Percentiles rank a stretch among this genome's conserved stretches.
Evolutionary conservation across 2,113 vertebrate species (phyloP).

Genomic region (Delphinapterus leucas): DNA sequence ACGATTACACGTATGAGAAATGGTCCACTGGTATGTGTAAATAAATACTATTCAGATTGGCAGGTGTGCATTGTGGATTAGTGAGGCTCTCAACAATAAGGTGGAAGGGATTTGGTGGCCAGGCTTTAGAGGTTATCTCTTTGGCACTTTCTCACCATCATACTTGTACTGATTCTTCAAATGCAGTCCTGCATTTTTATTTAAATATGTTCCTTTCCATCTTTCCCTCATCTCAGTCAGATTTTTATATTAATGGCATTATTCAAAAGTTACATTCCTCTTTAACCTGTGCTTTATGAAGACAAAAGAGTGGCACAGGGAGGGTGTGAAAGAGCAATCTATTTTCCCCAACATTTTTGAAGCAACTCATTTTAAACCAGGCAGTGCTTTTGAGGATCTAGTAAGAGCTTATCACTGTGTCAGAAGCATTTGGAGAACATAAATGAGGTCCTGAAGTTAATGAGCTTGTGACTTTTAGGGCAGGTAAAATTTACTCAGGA

Average conservation of each 20-base stretch:
- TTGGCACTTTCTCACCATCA: neutral
- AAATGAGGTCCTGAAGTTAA: neutral
- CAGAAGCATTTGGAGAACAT: neutral
- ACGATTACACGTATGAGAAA: neutral
- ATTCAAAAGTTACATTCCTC: neutral
- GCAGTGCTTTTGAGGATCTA: neutral
- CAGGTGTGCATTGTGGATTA: no score
- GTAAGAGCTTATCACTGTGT: neutral
- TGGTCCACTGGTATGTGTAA: neutral
- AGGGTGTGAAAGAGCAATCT: neutral
- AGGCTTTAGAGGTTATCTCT: neutral
- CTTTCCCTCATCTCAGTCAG: neutral
- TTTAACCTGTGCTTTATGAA: neutral
- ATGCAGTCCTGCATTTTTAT: neutral
- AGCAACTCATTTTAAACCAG: neutral
- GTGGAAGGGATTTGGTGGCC: neutral
- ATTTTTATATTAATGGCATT: neutral
- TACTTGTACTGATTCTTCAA: neutral
- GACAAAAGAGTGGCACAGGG: neutral
- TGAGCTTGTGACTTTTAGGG: neutral
- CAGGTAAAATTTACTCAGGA: neutral
- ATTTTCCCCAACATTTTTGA: neutral
- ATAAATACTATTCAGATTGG: neutral
- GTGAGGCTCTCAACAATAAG: neutral
- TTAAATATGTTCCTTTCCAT: neutral